Base-by-base conservation (phyloP, 1,140 invertebrate species). In the Drosophila auraria region DNA sequence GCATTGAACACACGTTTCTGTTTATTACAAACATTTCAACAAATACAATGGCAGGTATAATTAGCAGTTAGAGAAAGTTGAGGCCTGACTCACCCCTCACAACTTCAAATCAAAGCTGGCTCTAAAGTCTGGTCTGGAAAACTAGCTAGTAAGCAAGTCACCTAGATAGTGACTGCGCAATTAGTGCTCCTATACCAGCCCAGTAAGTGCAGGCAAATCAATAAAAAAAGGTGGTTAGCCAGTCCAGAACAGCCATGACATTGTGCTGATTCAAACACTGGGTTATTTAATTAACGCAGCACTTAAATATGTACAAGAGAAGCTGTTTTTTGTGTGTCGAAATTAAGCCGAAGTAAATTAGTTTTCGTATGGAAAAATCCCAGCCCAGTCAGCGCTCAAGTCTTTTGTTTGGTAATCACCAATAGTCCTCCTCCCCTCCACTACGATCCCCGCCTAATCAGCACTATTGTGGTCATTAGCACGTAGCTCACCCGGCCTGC, bases 361-460 rank as follows among this genome's bases (percentile, higher is more conserved):
- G 36, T 73, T 61, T 51, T 60, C 0, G n/a, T 25, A 70, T 38
- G 71, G 71, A 74, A 73, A 66, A 61, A 73, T 61, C 47, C 56
- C 38, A 8, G 27, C 57, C 3, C 27, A 1, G 66, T 73, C 70
- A 72, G 66, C 70, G 15, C 1, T 42, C 15, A 11, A 54, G 45
- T 38, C 65, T 50, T 71, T 71, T 68, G 68, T 71, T 69, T 71
- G 68, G 63, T 71, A 71, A 71, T 76, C 54, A 75, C 45, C 53
- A 45, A 53, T 45, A 20, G 56, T 44, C 36, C 23, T 53, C 60
- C 57, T 51, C 23, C 30, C 17, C 25, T 2, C 17, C 45, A 40
- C 14, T 12, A 36, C 33, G 33, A 65, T 59, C 45, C 47, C 54
- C 40, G 30, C 38, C 58, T 77, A 79, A 63, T 78, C 75, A 78